These are phyloP conservation scores for Uria lomvia DNA, from an alignment of 2,113 vertebrate genomes.

Conservation along the genomic window DNA sequence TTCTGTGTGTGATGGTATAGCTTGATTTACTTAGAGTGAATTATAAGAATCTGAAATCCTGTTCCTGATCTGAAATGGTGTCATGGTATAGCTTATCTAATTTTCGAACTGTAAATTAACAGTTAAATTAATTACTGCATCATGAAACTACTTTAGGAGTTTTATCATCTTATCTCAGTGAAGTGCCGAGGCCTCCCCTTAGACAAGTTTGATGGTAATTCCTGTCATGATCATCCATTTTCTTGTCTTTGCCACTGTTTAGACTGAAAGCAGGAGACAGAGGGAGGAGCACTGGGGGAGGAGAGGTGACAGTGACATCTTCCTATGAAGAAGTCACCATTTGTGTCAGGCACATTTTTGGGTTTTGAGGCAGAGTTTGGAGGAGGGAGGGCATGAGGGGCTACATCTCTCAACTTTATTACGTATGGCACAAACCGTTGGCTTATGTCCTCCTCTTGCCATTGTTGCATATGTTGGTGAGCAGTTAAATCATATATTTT, in stretches of 20 bases:
- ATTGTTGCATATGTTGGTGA: background rate
- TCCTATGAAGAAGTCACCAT: rapidly evolving
- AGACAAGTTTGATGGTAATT: background rate
- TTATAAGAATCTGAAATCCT: background rate
- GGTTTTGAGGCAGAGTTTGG: background rate
- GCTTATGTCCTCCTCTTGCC: background rate
- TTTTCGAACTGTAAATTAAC: background rate
- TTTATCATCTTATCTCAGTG: background rate
- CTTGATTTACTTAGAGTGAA: background rate
- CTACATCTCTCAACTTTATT: background rate
- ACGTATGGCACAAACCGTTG: background rate
- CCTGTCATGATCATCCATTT: background rate
- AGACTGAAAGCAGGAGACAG: background rate
- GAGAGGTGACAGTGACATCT: background rate
- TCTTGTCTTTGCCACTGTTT: background rate
- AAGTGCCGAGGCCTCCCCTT: background rate
- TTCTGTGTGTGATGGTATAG: background rate
- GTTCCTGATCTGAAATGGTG: background rate
- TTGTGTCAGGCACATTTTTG: background rate
- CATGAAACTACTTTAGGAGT: background rate
- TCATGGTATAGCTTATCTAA: background rate
- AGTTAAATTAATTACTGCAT: background rate
- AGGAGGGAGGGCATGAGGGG: background rate
- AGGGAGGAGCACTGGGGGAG: background rate
- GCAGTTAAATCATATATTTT: background rate